Evolutionary conservation across 2,797 vertebrate species (phyloP), one percentile per base, ranked within the genome.

Genomic region (Tinamus major): DNA sequence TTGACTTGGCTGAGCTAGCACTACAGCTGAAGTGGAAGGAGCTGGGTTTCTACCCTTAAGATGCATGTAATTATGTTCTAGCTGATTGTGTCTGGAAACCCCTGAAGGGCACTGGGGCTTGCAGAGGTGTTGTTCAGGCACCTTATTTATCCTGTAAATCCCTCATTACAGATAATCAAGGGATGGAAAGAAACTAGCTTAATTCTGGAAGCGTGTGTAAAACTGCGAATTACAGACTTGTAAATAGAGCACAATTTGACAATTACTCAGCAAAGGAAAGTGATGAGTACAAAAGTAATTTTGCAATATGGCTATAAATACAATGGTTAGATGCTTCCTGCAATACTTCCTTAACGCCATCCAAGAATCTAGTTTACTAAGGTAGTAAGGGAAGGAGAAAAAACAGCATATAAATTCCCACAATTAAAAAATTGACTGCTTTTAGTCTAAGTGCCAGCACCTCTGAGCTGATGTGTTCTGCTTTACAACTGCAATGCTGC

Each of bases 71-170:
- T 63, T 49, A 68, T 13, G 24, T 68, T 7, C 19, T 55, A 4
- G 0, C 18, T 91, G 24, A 20, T 68, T 24, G 35, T 18, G 49
- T 29, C 85, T 80, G 53, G 41, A 56, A 80, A 15, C 17, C 23
- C 15, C 33, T 42, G 6, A 21, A 5, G 24, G 48, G 42, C 31
- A 31, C 33, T 8, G 27, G 13, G 31, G 7, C 12, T 74, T 78
- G 62, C 24, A 65, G 35, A 23, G 0, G 0, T 24, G 21, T 35
- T 80, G 14, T 64, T n/a, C 21, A 49, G 49, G n/a, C n/a, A 41
- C 19, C 5, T n/a, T 13, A 13, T 35, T 58, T 17, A 44, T 65
- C 42, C 61, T 79, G 42, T 31, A 35, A n/a, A n/a, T 85, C 8
- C 1, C 21, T 87, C 49, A 16, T 10, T 37, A 53, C 31, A 13